Evolutionary conservation across 2,113 vertebrate genomes (phyloP).

Genomic region (Rostratula benghalensis): DNA sequence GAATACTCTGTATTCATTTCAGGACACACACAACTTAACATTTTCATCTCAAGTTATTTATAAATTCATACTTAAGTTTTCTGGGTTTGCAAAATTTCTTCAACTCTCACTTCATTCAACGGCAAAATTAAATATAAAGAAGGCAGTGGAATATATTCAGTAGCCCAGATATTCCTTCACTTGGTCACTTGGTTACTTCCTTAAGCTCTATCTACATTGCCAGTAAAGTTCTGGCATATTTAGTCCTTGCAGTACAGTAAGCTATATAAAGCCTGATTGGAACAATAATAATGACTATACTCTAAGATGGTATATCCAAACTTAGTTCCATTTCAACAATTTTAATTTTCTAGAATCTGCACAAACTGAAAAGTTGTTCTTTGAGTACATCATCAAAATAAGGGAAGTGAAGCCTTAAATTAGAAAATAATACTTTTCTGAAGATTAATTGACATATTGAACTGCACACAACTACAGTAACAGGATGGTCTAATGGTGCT

Average conservation of each 20-base stretch:
- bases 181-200: not conserved
- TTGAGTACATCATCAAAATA: slow-evolving; percentile 42
- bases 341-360: not conserved
- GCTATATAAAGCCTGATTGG: not conserved
- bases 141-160: not conserved
- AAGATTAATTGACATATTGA: slow-evolving; percentile 43
- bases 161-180: not conserved
- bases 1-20: not conserved
- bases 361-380: slow-evolving; percentile 15
- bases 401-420: slow-evolving; percentile 43
- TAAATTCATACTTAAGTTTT: not conserved
- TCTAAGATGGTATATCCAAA: not conserved
- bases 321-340: not conserved
- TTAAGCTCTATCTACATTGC: not conserved
- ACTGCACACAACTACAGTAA: slow-evolving; percentile 28
- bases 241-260: not conserved
- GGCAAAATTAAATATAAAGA: not conserved
- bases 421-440: slow-evolving; percentile 54
- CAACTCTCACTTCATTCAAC: not conserved
- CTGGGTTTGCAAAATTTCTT: not conserved
- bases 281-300: not conserved
- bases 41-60: not conserved
- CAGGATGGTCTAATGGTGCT: slow-evolving; percentile 37
- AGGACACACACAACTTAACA: too few relatives aligned
- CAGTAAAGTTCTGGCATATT: not conserved